Percentiles rank a stretch among this genome's conserved stretches.
phyloP scores from a whole-genome alignment of 1,140 invertebrate genomes.

The Solenopsis fugax region DNA sequence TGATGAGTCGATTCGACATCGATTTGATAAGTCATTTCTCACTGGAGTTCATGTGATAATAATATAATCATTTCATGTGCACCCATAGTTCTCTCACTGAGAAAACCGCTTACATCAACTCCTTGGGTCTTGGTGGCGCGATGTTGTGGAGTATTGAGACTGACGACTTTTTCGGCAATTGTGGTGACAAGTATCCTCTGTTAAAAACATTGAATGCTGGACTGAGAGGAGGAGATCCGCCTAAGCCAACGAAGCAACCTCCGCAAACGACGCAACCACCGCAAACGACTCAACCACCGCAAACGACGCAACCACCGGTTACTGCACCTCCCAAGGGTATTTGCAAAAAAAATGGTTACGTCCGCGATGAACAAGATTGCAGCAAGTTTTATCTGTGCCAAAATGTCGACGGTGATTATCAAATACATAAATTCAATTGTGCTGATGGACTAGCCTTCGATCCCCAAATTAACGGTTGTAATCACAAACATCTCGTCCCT shows the following conservation, averaged over 20 bases:
- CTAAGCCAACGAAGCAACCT: background rate
- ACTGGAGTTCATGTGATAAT: too few relatives aligned
- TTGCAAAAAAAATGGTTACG: constrained; percentile 76
- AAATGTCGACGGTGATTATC: background rate
- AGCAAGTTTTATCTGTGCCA: constrained; percentile 75
- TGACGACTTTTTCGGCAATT: constrained; percentile 90
- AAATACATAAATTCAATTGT: constrained; percentile 40
- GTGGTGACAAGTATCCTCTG: constrained; percentile 89
- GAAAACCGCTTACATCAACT: constrained; percentile 88
- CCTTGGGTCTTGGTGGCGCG: constrained; percentile 87
- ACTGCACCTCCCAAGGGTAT: background rate
- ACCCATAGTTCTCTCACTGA: constrained; percentile 84
- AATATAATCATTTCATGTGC: background rate
- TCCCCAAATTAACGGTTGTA: constrained; percentile 29
- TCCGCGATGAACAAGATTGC: constrained; percentile 73
- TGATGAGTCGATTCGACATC: too few relatives aligned
- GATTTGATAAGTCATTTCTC: too few relatives aligned
- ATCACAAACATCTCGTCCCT: constrained; percentile 43
- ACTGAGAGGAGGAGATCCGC: constrained; percentile 70
- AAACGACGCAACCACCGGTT: background rate
- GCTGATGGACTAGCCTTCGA: constrained; percentile 63
- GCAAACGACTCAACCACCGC: background rate
- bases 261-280: background rate
- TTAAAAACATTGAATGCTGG: constrained; percentile 87
- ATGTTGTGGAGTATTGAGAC: constrained; percentile 93